Base-by-base conservation (phyloP, 2,797 vertebrate genomes). In the Eospalax fontanierii region DNA sequence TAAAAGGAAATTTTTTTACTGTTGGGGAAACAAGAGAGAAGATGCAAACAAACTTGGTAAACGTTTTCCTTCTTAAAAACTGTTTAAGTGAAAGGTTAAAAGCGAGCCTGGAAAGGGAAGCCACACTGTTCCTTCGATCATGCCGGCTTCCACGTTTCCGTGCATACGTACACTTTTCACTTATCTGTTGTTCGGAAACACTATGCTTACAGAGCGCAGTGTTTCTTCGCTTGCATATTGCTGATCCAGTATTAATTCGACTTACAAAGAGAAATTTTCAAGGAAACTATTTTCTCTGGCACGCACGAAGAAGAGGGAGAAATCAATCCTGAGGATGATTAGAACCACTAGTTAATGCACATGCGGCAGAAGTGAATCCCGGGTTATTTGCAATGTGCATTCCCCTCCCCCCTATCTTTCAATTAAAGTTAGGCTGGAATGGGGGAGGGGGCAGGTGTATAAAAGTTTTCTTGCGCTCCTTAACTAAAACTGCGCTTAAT, bases 401-500 rank as follows among this genome's bases (percentile, higher is more conserved):
- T 97, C 90, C 94, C 96, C 91, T 93, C 96, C 98, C 95, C 95
- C 96, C 97, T 98, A 97, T 98, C 97, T 98, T 98, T 97, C 95
- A 96, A 97, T 97, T 98, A 98, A 98, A 98, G 98, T 98, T 98
- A 96, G 95, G 97, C 89, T 94, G 82, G 92, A 63, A 43, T 96
- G 96, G 97, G 97, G 97, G 98, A 98, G 97, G 98, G 97, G 98
- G 98, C 99, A 99, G 98, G 98, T 99, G 98, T 98, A 98, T 94
- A 96, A 97, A 98, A 97, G 97, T 98, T 98, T 98, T 97, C 97
- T 97, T 87, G 96, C 95, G 95, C 96, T 95, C 93, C 75, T 95
- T 97, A 97, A 94, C 98, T 57, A 98, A 98, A 97, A 98, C 97
- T 97, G 97, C 97, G 97, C 97, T 98, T 97, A 98, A 98, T 98